Evolutionary conservation across 1,140 invertebrate genomes (phyloP).

Genomic region (Drosophila pruinosa): DNA sequence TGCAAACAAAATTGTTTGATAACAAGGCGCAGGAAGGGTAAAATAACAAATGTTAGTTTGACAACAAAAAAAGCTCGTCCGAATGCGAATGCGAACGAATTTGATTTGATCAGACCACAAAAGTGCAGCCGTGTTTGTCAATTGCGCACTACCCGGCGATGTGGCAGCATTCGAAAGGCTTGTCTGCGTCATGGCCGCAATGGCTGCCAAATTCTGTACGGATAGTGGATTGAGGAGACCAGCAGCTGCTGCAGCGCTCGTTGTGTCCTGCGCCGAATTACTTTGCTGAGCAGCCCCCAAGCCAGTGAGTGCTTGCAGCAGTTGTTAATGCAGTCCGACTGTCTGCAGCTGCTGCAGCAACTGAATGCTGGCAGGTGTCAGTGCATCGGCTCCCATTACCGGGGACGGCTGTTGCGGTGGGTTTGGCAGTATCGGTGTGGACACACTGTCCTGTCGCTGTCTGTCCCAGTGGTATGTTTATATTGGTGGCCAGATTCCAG

Average conservation of each 20-base stretch:
- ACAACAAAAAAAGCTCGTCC: no score
- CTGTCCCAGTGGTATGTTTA: conserved; percentile 84
- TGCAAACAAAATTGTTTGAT: no score
- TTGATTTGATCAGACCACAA: no score
- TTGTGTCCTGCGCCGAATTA: conserved; percentile 55
- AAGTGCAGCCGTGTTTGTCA: conserved; percentile 78
- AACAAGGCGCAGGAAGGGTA: no score
- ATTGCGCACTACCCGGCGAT: conserved; percentile 83
- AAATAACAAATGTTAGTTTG: no score
- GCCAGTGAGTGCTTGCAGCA: conserved; percentile 84
- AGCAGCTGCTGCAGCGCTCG: no score
- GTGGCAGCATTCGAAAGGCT: conserved; percentile 85
- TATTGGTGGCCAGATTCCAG: conserved; percentile 90
- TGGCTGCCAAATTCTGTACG: conserved; percentile 94
- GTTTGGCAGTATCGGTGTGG: conserved; percentile 85
- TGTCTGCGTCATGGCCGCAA: conserved; percentile 92
- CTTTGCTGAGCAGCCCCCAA: conserved; percentile 82
- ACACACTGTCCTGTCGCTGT: conserved; percentile 83
- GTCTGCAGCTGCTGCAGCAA: conserved; percentile 91
- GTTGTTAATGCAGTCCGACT: conserved; percentile 89
- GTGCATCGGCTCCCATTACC: conserved; percentile 85
- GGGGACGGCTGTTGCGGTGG: conserved; percentile 79
- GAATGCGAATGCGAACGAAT: no score
- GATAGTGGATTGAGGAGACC: conserved; percentile 90
- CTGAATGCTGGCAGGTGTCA: conserved; percentile 88